Percentiles rank a stretch among this genome's conserved stretches.
phyloP scores from a whole-genome alignment of 2,888 invertebrate genomes.

The Oscheius sp. region DNA sequence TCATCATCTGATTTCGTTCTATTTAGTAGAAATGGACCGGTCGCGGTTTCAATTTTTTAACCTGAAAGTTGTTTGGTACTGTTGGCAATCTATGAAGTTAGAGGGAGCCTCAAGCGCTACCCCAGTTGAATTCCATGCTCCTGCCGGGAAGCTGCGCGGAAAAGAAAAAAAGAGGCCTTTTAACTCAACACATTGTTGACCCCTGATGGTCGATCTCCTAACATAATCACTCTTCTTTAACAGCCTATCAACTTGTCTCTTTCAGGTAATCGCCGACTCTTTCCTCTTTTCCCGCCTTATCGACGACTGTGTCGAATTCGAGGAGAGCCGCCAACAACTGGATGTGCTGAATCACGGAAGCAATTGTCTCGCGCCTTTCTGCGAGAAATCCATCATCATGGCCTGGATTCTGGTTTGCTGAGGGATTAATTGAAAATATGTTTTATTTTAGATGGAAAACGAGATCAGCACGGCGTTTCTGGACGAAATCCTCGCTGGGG shows the following conservation, averaged over 20 bases:
- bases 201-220: too few relatives aligned
- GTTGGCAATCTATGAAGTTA: too few relatives aligned
- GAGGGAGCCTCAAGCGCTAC: too few relatives aligned
- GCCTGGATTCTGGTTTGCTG: slow-evolving; percentile 10
- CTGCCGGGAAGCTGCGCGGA: too few relatives aligned
- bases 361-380: slow-evolving; percentile 3
- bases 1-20: too few relatives aligned
- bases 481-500: slow-evolving; percentile 24
- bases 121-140: too few relatives aligned
- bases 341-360: background rate
- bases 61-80: too few relatives aligned
- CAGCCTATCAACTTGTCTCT: background rate
- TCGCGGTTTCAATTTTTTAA: too few relatives aligned
- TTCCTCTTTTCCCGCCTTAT: slow-evolving; percentile 31
- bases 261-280: slow-evolving; percentile 15
- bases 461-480: slow-evolving; percentile 24
- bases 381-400: slow-evolving; percentile 2
- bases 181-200: too few relatives aligned
- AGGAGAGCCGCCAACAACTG: slow-evolving; percentile 20
- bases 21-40: too few relatives aligned
- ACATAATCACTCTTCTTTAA: too few relatives aligned
- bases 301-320: slow-evolving; percentile 34
- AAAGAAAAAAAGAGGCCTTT: too few relatives aligned
- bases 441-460: slow-evolving; percentile 35
- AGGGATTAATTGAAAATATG: background rate